Conservation (phyloP, 2,888 invertebrate genomes). For the Synergus laeviventris region DNA sequence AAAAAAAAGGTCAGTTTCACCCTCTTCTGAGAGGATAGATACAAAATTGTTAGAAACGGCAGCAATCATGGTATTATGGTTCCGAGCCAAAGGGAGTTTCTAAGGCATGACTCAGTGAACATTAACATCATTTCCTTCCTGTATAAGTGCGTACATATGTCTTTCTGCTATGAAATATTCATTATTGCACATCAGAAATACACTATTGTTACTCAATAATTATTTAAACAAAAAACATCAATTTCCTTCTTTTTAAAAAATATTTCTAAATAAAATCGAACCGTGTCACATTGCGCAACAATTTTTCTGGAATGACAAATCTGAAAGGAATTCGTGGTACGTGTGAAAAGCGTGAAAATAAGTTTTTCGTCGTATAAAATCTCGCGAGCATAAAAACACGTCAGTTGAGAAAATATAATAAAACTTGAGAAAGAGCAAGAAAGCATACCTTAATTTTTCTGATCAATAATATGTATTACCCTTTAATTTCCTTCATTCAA, state of each 20-base stretch:
- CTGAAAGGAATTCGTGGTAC: not conserved
- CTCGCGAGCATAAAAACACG: not conserved
- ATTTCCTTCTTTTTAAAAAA: not conserved
- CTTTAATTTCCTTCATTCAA: too few relatives aligned
- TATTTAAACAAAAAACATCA: not conserved
- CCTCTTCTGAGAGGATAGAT: not conserved
- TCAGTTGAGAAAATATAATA: too few relatives aligned
- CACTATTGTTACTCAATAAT: not conserved
- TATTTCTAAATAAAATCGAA: not conserved
- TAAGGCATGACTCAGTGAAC: not conserved
- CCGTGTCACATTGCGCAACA: not conserved
- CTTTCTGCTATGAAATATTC: not conserved
- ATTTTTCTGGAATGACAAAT: not conserved
- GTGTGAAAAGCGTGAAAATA: not conserved
- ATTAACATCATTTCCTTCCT: not conserved
- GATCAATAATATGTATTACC: too few relatives aligned
- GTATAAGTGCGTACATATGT: too few relatives aligned
- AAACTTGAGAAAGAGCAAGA: too few relatives aligned
- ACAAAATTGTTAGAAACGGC: not conserved
- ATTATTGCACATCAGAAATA: not conserved
- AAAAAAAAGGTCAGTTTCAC: not conserved
- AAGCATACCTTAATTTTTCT: too few relatives aligned
- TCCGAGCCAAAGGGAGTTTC: not conserved
- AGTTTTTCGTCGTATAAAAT: not conserved
- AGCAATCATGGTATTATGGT: not conserved